These are phyloP conservation scores for Omphaloscelis lunosa DNA, from an alignment of 2,888 invertebrate genomes.

Conservation along the genomic window DNA sequence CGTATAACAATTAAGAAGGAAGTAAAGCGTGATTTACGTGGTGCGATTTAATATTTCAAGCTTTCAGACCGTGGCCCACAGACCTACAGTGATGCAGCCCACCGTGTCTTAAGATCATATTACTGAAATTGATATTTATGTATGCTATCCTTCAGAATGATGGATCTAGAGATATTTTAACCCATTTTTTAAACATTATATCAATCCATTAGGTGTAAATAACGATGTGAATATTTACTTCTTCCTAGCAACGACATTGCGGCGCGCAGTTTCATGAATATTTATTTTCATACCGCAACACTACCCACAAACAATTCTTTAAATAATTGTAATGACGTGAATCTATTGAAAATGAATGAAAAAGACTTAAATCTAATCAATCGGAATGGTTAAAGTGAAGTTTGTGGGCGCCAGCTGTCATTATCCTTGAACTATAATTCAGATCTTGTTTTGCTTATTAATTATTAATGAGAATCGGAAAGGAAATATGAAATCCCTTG, in stretches of 20 bases:
- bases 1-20: not conserved
- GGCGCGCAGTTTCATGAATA: slow-evolving; percentile 68
- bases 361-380: slow-evolving; percentile 17
- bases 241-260: not conserved
- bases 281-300: slow-evolving; percentile 64
- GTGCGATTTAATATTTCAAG: too few species aligned
- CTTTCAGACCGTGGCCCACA: too few species aligned
- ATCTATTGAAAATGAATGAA: not conserved
- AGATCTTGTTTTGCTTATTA: slow-evolving; percentile 1
- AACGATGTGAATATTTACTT: slow-evolving; percentile 6
- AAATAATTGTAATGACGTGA: slow-evolving; percentile 52
- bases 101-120: not conserved
- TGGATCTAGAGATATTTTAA: not conserved
- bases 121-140: not conserved
- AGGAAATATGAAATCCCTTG: not conserved
- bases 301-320: slow-evolving; percentile 51
- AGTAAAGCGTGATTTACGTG: not conserved
- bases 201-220: not conserved
- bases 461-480: not conserved
- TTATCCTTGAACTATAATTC: not conserved
- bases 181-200: slow-evolving; percentile 10
- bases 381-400: slow-evolving; percentile 2
- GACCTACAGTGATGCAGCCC: too few species aligned
- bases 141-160: not conserved
- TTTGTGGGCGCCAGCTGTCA: slow-evolving; percentile 8